Evolutionary conservation across 2,113 vertebrate genomes (phyloP).

Genomic region (Turdus rufiventris): DNA sequence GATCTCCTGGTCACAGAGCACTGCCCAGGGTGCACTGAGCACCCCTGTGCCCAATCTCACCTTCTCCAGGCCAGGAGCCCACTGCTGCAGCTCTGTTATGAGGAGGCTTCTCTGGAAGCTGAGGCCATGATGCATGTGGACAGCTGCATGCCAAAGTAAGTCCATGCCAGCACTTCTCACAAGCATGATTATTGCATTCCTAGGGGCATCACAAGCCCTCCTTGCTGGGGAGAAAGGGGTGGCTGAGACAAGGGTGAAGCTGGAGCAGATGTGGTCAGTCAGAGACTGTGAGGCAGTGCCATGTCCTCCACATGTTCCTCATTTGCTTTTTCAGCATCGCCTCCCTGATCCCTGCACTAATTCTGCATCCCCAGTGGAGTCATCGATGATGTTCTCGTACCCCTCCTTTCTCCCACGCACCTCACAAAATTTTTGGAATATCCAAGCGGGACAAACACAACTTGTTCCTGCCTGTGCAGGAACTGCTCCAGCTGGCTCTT

Average conservation of each 20-base stretch:
- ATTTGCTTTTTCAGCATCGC: neutral
- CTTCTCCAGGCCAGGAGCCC: neutral
- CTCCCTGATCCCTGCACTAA: neutral
- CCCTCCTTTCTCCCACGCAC: neutral
- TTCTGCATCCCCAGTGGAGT: neutral
- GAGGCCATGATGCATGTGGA: neutral
- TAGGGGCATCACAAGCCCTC: neutral
- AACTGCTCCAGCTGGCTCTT: conserved; percentile 28
- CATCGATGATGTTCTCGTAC: neutral
- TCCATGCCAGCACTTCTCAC: neutral
- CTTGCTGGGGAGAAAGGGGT: neutral
- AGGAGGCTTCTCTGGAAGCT: neutral
- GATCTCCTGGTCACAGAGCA: neutral
- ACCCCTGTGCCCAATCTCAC: neutral
- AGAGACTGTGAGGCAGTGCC: neutral
- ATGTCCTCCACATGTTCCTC: neutral
- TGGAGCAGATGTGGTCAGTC: neutral
- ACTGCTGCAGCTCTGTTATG: neutral
- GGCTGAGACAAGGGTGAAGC: neutral
- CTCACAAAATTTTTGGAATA: neutral
- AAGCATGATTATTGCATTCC: neutral
- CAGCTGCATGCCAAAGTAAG: neutral
- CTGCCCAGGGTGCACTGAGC: neutral
- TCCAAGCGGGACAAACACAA: neutral
- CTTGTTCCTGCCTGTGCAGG: neutral